A percentile compares a stretch with the other conserved stretches of the same genome.
Evolutionary conservation across 2,113 vertebrate genomes (phyloP).

Genomic region (Pterophyllum scalare): DNA sequence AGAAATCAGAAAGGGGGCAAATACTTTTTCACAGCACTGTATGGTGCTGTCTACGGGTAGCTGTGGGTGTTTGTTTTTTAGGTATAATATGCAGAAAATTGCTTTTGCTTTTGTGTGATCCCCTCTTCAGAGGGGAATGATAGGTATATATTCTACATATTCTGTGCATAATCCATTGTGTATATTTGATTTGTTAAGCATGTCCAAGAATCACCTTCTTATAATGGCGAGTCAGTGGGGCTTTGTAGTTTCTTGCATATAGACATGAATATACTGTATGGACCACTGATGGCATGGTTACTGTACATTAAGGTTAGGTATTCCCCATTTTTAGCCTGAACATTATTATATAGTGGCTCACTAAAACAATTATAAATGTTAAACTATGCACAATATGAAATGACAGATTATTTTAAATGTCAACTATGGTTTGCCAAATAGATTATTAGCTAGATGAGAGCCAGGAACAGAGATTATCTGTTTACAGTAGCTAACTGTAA

Average conservation of each 20-base stretch:
- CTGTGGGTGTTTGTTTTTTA: slow-evolving; percentile 75
- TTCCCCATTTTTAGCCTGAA: neutral
- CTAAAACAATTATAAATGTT: neutral
- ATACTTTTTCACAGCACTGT: neutral
- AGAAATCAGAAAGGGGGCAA: neutral
- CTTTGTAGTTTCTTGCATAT: neutral
- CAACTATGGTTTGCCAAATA: neutral
- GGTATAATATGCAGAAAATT: slow-evolving; percentile 68
- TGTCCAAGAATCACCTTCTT: neutral
- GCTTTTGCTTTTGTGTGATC: slow-evolving; percentile 57
- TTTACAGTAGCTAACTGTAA: neutral
- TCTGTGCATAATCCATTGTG: neutral
- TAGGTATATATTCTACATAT: neutral
- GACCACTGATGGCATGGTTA: neutral
- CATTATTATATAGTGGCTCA: neutral
- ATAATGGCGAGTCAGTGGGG: neutral
- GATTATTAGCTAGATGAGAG: neutral
- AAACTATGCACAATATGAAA: neutral
- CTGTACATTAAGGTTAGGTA: neutral
- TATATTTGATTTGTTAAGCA: neutral
- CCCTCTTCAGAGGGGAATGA: slow-evolving; percentile 13
- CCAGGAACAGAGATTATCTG: neutral
- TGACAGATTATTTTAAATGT: neutral
- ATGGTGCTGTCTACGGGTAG: slow-evolving; percentile 53
- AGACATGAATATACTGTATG: neutral